phyloP scores from a whole-genome alignment of 2,888 invertebrate species.

The Neria commutata region DNA sequence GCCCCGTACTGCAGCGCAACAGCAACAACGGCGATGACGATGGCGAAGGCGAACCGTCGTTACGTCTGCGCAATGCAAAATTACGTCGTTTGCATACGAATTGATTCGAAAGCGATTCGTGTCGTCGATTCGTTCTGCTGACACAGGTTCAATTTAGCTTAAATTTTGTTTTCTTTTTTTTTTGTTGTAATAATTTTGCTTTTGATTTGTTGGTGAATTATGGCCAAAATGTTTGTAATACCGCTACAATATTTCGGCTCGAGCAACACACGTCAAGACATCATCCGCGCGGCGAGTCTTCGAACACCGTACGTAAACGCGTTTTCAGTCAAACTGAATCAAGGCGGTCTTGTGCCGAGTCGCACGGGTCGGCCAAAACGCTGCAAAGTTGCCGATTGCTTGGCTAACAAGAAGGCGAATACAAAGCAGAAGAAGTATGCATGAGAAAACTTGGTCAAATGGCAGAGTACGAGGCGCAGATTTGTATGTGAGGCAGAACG shows the following conservation, averaged over 20 bases:
- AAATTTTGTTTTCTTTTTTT: background rate
- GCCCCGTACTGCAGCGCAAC: background rate
- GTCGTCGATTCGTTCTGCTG: too few species aligned
- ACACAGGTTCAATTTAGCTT: too few species aligned
- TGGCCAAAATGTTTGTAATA: background rate
- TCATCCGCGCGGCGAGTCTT: background rate
- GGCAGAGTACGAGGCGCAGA: background rate
- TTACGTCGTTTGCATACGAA: constrained; percentile 12
- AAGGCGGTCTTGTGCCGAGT: constrained; percentile 14
- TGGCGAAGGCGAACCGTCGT: too few species aligned
- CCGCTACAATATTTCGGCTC: background rate
- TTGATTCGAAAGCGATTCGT: constrained; percentile 2
- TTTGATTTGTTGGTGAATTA: background rate
- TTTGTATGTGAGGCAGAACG: background rate
- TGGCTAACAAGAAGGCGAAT: too few species aligned
- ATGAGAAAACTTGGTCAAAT: background rate
- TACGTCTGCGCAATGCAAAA: constrained; percentile 7
- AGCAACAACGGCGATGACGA: too few species aligned
- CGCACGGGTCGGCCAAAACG: background rate
- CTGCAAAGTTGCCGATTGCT: too few species aligned
- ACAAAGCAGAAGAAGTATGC: too few species aligned
- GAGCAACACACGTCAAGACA: background rate
- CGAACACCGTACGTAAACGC: constrained; percentile 21
- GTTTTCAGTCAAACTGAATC: constrained; percentile 23
- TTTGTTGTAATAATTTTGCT: background rate